Percentiles rank a stretch among this genome's conserved stretches.
These are phyloP conservation scores for Hirudinaria manillensis DNA, from an alignment of 2,888 invertebrate species.

Conservation along the genomic window DNA sequence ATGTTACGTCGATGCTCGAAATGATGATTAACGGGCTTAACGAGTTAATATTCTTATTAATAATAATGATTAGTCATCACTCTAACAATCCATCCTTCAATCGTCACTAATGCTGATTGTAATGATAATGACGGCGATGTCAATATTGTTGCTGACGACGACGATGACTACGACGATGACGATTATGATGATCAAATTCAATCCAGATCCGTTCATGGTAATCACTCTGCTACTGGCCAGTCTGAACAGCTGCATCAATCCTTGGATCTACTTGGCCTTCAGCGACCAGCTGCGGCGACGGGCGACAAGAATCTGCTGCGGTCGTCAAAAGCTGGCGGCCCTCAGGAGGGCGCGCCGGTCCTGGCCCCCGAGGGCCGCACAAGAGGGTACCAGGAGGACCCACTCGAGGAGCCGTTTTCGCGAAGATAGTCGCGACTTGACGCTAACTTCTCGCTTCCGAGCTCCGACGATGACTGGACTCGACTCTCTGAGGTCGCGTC, in stretches of 20 bases:
- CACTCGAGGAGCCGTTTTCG: too few species aligned
- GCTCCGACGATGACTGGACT: too few species aligned
- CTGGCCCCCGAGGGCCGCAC: background rate
- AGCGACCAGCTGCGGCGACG: conserved; percentile 35
- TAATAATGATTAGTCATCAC: too few species aligned
- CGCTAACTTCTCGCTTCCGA: too few species aligned
- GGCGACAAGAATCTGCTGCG: conserved; percentile 23
- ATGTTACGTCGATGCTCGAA: too few species aligned
- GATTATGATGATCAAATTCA: background rate
- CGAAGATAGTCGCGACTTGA: too few species aligned
- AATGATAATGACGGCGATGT: conserved; percentile 14
- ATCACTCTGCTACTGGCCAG: conserved; percentile 38
- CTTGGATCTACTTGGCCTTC: conserved; percentile 40
- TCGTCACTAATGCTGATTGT: conserved; percentile 4
- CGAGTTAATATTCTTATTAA: too few species aligned
- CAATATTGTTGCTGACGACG: background rate
- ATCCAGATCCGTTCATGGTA: conserved; percentile 33
- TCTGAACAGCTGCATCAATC: conserved; percentile 40
- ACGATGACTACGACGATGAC: background rate
- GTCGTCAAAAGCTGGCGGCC: background rate
- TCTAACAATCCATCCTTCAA: too few species aligned
- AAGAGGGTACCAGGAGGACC: too few species aligned
- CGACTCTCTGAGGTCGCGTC: too few species aligned
- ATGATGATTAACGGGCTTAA: too few species aligned
- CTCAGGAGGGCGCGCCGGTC: too few species aligned